Conservation (phyloP, 2,113 vertebrate species). For the Prolemur simus region DNA sequence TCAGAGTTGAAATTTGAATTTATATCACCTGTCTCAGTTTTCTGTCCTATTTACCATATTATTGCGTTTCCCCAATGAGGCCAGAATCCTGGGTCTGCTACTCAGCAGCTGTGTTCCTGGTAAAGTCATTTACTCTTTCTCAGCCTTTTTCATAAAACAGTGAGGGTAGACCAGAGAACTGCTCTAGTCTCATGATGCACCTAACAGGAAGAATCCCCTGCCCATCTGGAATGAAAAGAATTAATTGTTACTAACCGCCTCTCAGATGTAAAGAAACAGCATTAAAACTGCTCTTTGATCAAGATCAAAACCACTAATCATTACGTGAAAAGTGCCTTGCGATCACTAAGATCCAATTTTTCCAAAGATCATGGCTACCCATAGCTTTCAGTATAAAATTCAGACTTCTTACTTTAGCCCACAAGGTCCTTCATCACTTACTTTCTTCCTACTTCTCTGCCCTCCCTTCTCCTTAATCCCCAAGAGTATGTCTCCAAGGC, state of each 20-base stretch:
- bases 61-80: background rate
- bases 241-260: background rate
- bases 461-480: background rate
- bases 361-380: background rate
- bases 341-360: background rate
- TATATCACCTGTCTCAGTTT: background rate
- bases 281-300: background rate
- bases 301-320: background rate
- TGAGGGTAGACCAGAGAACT: background rate
- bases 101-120: background rate
- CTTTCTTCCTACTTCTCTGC: background rate
- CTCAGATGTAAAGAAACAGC: background rate
- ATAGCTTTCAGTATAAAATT: background rate
- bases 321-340: background rate
- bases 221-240: background rate
- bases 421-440: background rate
- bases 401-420: background rate
- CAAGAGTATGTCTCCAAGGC: background rate
- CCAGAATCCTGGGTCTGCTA: background rate
- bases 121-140: background rate
- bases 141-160: background rate
- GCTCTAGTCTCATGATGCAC: background rate
- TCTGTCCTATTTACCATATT: background rate
- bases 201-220: background rate
- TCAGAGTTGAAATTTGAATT: constrained; percentile 18